Percentiles rank a stretch among this genome's conserved stretches.
phyloP scores from a whole-genome alignment of 1,140 invertebrate species.

The Bombus ignitus region DNA sequence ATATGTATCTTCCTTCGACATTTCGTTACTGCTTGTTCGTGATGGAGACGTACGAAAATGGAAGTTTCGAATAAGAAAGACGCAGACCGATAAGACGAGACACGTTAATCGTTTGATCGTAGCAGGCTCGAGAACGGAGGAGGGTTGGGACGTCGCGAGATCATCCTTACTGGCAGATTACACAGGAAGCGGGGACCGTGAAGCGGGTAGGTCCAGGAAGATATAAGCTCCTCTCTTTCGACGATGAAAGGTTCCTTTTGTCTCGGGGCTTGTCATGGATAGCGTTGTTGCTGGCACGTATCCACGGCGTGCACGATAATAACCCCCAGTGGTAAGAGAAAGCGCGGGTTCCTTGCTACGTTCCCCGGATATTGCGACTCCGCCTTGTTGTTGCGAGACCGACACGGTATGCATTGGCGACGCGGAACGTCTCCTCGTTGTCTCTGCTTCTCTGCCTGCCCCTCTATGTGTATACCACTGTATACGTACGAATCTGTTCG shows the following conservation, averaged over 20 bases:
- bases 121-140: neutral
- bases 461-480: neutral
- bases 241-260: conserved; percentile 53
- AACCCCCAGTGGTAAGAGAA: conserved; percentile 60
- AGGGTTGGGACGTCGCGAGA: conserved; percentile 1
- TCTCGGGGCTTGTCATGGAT: conserved; percentile 53
- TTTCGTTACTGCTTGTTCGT: neutral
- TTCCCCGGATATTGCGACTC: conserved; percentile 66
- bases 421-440: conserved; percentile 7
- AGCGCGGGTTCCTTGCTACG: conserved; percentile 51
- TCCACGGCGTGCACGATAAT: conserved; percentile 60
- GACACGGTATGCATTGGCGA: neutral
- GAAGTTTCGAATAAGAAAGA: neutral
- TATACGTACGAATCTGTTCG: conserved; percentile 37
- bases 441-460: neutral
- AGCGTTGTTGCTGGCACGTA: conserved; percentile 55
- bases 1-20: too few species aligned
- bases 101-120: conserved; percentile 16
- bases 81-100: neutral
- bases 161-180: conserved; percentile 36
- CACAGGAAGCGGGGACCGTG: neutral
- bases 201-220: conserved; percentile 3
- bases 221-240: conserved; percentile 36
- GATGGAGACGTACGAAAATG: neutral
- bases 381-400: conserved; percentile 51